Evolutionary conservation across 2,797 vertebrate genomes (phyloP), one percentile per base, ranked within the genome.

Genomic region (Mus minutoides): DNA sequence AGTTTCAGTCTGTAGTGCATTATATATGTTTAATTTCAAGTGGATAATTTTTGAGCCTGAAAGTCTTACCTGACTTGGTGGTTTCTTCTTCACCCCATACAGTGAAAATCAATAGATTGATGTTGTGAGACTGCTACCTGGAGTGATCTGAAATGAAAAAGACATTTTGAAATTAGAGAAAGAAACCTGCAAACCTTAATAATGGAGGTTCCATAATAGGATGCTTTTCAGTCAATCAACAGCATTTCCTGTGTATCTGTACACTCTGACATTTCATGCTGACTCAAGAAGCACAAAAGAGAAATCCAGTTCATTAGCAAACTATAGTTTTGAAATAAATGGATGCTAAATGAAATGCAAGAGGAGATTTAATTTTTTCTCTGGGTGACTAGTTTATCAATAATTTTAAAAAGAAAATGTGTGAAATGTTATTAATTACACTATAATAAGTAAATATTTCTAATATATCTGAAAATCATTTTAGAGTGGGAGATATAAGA

Each of bases 71-170:
- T 97, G 82, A 82, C 76, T 60, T 29, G 19, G 60, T 90, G 49
- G 71, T 89, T 88, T 96, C 91, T 94, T 94, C 95, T 96, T 96
- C 14, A 86, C 49, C 26, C 6, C 1, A 3, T 88, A 88, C 52
- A 79, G 97, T 76, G 82, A 96, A 84, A 97, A 94, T 97, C 95
- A 7, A 97, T 92, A 97, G 93, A 98, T 88, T 76, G 97, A 98
- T 94, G 86, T 85, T 92, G 71, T 95, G 96, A 97, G 94, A 96
- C 95, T 85, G 94, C 85, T 93, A 94, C 97, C 92, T 97, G 96
- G 58, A 40, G 82, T 95, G 85, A 96, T 96, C 98, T 98, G 96
- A 96, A 98, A 98, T 62, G 95, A 98, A 95, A 98, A 98, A 97
- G n/a, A n/a, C 11, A 97, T 97, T 96, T 97, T 92, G 84, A 95